A percentile compares a stretch with the other conserved stretches of the same genome.
phyloP scores from a whole-genome alignment of 2,888 invertebrate species.

The Auanema sp. region DNA sequence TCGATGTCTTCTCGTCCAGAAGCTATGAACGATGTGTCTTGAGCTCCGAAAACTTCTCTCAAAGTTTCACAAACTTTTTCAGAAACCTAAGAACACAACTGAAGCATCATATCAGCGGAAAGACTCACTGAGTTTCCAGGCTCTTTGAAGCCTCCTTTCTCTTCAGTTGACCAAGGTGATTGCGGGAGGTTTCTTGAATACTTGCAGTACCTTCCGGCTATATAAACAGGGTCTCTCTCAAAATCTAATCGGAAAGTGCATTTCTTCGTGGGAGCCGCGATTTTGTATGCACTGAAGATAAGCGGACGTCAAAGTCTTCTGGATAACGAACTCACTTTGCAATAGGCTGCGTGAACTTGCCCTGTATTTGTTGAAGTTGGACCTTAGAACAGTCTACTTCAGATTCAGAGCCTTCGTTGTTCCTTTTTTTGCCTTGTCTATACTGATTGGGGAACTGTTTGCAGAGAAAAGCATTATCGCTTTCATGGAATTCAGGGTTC shows the following conservation, averaged over 20 bases:
- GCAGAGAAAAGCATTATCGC: slow-evolving; percentile 47
- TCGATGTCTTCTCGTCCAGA: slow-evolving; percentile 86
- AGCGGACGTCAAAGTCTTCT: too few relatives aligned
- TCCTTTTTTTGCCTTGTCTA: slow-evolving; percentile 12
- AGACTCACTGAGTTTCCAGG: slow-evolving; percentile 42
- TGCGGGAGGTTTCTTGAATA: slow-evolving; percentile 82
- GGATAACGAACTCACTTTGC: slow-evolving; percentile 27
- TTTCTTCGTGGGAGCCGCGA: slow-evolving; percentile 39
- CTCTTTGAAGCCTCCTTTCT: slow-evolving; percentile 38
- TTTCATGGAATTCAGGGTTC: slow-evolving; percentile 52
- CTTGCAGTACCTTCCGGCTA: slow-evolving; percentile 76
- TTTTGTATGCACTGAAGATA: slow-evolving; percentile 42
- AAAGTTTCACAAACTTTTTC: slow-evolving; percentile 53
- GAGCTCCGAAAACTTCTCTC: slow-evolving; percentile 41
- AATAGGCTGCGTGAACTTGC: slow-evolving; percentile 22
- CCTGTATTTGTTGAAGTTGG: slow-evolving; percentile 32
- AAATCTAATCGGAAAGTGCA: slow-evolving; percentile 44
- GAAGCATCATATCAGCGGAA: not conserved
- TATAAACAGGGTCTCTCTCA: slow-evolving; percentile 56
- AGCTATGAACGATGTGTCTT: slow-evolving; percentile 49
- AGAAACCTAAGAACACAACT: slow-evolving; percentile 44
- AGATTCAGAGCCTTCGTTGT: slow-evolving; percentile 5
- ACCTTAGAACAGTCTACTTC: slow-evolving; percentile 26
- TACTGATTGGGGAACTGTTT: slow-evolving; percentile 47
- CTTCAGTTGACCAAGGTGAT: slow-evolving; percentile 83